Evolutionary conservation across 2,113 vertebrate species (phyloP), one percentile per base, ranked within the genome.

Genomic region (Cyphomyrus plagiostoma): DNA sequence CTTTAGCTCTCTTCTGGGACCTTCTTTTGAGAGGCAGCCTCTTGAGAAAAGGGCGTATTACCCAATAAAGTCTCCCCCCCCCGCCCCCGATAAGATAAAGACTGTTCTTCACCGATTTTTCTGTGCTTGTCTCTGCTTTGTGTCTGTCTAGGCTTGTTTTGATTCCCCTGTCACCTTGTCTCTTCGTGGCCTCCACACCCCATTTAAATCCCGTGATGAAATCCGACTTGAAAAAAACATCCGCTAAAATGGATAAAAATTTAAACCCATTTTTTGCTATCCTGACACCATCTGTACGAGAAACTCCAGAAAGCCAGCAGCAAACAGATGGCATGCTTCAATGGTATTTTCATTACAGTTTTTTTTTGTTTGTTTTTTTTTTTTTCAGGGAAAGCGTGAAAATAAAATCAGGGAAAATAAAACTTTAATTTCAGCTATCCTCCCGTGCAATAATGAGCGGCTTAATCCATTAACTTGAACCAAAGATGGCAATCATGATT

Each of bases 21-120:
- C 80, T 84, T 88, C 82, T 48, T 74, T 87, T 88, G 17, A 90
- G 90, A 90, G 89, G 91, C 88, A 39, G 74, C 56, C 88, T 77
- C 90, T 90, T 53, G 83, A 88, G 77, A 87, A 92, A 90, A 93
- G 89, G 90, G 82, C 90, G 88, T 91, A 90, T 92, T 91, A 91
- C 90, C 91, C 91, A 91, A 92, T 92, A 90, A 91, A 77, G 46
- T 26, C 58, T 42, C 91, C 91, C 90, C 80, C 82, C 91, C 91
- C 91, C 3, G 1, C 52, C 77, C 82, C 77, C 90, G 91, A 91
- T 93, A 89, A 91, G 89, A 92, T 91, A 91, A 91, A 91, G 90
- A 90, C 82, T 86, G 82, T 49, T 66, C 83, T 84, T 88, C 82
- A 91, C 88, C 82, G 89, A 89, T 88, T 89, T 86, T 45, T 35